Evolutionary conservation across 2,113 vertebrate species (phyloP).

Genomic region (Cariama cristata): DNA sequence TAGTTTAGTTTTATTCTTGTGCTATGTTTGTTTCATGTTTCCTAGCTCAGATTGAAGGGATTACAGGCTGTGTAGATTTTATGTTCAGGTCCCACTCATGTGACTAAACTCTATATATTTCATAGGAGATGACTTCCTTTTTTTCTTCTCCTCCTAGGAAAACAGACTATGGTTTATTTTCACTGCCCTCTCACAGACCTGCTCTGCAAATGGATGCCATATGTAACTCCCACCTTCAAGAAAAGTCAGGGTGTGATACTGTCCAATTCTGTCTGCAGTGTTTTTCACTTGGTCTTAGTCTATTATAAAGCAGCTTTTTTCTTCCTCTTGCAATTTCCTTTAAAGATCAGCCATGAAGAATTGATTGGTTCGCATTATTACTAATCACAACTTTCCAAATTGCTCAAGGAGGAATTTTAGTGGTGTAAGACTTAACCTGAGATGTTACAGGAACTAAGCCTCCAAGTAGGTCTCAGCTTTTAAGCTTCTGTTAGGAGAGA

Average conservation of each 20-base stretch:
- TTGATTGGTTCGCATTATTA: conserved; percentile 15
- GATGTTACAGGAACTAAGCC: not conserved
- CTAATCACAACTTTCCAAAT: not conserved
- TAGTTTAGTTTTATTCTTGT: conserved; percentile 63
- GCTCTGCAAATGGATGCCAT: not conserved
- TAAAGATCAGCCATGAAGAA: conserved; percentile 38
- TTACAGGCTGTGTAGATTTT: conserved; percentile 29
- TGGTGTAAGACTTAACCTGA: not conserved
- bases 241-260: not conserved
- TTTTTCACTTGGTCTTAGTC: not conserved
- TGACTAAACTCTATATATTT: not conserved
- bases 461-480: not conserved
- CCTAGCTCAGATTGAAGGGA: conserved; percentile 49
- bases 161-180: not conserved
- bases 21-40: conserved; percentile 52
- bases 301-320: not conserved
- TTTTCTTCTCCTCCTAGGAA: not conserved
- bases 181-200: not conserved
- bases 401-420: not conserved
- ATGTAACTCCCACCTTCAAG: not conserved
- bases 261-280: not conserved
- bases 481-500: not conserved
- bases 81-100: not conserved
- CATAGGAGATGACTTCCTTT: not conserved
- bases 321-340: not conserved